Base-by-base conservation (phyloP, 1,140 invertebrate genomes). In the Planococcus citri region DNA sequence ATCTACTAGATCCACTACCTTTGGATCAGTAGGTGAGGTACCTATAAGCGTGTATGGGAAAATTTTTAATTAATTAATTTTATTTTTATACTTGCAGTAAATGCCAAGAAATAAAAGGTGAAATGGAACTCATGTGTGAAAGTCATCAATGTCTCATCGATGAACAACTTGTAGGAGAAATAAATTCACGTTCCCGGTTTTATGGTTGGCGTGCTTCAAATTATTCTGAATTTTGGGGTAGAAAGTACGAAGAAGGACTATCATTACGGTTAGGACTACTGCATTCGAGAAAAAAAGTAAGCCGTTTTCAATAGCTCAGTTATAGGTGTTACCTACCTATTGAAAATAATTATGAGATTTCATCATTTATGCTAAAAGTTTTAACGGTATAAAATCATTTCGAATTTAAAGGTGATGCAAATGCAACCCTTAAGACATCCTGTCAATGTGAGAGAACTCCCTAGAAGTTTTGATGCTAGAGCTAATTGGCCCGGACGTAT, bases 141-240 rank as follows among this genome's bases (percentile, higher is more conserved):
- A 75, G 80, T 0, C 84, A 91, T 73, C 75, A 80, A 0, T 95
- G 93, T 75, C 75, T 95, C 0, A 84, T 93, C 20, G 86, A 88
- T 68, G 76, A 81, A 1, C 81, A 86, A 0, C 77, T 92, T 0
- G 80, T 93, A 3, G 75, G 84, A 0, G 79, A 80, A 1, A 80
- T 95, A 14, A 90, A 93, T 77, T 74, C 77, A 14, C 78, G 82
- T n/a, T 73, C 76, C 4, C 72, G 74, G 1, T 73, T 79, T 0
- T 74, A 72, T 60, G 81, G 83, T 17, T 97, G 94, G 94, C 80
- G 78, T 25, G 90, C 92, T 0, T 77, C 80, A 14, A 95, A 94
- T 79, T 90, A 95, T 75, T 83, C 87, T 0, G 78, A 86, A 72
- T 94, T 95, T 78, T 92, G 88, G 86, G 92, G 90, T 0, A 83